phyloP scores from a whole-genome alignment of 2,113 vertebrate genomes.

The Riparia riparia region DNA sequence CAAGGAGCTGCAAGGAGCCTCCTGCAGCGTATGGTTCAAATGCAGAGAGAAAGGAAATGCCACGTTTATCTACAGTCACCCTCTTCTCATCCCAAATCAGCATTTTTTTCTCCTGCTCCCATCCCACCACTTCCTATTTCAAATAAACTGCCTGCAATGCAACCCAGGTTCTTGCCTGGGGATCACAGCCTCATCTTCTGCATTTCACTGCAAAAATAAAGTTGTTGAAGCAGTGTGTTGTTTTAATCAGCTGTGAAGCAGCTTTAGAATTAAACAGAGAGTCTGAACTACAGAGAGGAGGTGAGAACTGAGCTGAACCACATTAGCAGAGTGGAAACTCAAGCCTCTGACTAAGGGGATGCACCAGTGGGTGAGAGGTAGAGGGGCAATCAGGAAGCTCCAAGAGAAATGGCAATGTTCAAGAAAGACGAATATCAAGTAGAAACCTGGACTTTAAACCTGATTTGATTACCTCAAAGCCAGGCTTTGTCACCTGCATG shows the following conservation, averaged over 20 bases:
- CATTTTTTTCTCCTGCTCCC: not conserved
- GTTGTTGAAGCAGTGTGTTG: not conserved
- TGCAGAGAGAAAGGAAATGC: not conserved
- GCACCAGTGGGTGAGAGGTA: not conserved
- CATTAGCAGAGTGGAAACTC: not conserved
- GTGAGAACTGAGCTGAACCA: not conserved
- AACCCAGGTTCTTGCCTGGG: not conserved
- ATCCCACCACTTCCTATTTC: not conserved
- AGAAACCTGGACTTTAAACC: not conserved
- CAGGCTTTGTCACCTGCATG: not conserved
- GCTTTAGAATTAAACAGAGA: not conserved
- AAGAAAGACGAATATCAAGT: not conserved
- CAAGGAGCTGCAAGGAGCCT: not conserved
- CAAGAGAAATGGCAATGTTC: not conserved
- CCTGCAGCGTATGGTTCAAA: not conserved
- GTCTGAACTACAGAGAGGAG: not conserved
- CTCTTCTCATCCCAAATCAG: not conserved
- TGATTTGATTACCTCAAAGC: not conserved
- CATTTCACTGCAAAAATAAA: not conserved
- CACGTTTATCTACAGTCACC: not conserved
- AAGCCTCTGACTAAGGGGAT: not conserved
- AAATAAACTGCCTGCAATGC: not conserved
- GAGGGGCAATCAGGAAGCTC: not conserved
- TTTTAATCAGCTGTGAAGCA: not conserved
- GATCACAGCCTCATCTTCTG: not conserved